Evolutionary conservation across 2,888 invertebrate species (phyloP), one percentile per base, ranked within the genome.

Genomic region (Linyphia triangularis): DNA sequence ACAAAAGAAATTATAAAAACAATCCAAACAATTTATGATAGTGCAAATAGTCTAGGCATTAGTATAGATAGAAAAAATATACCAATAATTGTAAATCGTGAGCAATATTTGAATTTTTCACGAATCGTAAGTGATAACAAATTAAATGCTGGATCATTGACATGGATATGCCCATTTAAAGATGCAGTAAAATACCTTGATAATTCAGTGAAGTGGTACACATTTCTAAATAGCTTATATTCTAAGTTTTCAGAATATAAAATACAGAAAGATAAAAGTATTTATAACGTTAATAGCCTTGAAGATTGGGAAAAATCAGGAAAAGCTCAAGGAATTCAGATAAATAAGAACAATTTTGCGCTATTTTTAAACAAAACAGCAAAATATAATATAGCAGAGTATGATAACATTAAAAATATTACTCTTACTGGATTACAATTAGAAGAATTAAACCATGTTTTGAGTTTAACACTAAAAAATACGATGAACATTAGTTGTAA

Each of bases 161-260:
- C 0, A 0, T 63, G 28, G 63, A 1, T 28, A 13, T 6, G 3
- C 6, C 26, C 63, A 6, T 28, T 63, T 63, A 2, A 28, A 59
- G 33, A 30, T 3, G 3, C 33, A 6, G 30, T 33, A 4, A 22
- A 73, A 26, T 28, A n/a, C 19, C 6, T 73, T 57, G 4, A 30
- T 57, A n/a, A 57, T 22, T 59, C 57, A 2, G 59, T 10, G 16
- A 59, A 57, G 13, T 73, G 73, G 73, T 73, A 73, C 13, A 10
- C 1, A 19, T 73, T 73, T n/a, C n/a, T n/a, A n/a, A n/a, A n/a
- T n/a, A n/a, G n/a, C n/a, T n/a, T n/a, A n/a, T n/a, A n/a, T n/a
- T 59, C 30, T 73, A 59, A 73, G 30, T 57, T 73, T 16, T 73
- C 73, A 26, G 59, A 73, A 19, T 73, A 59, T n/a, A 59, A 73